Conservation (phyloP, 2,888 invertebrate genomes). For the Chydorus sphaericus region DNA sequence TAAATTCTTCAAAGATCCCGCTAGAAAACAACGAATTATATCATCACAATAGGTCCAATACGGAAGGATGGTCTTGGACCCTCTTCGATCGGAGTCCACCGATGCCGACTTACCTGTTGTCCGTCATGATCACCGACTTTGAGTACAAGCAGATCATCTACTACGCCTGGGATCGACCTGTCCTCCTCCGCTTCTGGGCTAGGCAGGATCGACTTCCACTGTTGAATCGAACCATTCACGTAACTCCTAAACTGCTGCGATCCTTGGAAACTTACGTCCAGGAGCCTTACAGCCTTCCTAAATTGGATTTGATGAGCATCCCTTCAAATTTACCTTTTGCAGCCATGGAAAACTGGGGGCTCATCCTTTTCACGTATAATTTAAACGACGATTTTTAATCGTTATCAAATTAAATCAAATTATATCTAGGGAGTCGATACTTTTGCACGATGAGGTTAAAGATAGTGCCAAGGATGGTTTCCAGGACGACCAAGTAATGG, state of each 20-base stretch:
- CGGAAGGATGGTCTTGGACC: background rate
- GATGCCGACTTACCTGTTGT: conserved; percentile 92
- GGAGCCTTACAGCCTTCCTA: conserved; percentile 86
- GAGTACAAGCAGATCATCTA: conserved; percentile 78
- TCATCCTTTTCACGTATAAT: background rate
- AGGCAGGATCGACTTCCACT: conserved; percentile 83
- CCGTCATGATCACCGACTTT: conserved; percentile 86
- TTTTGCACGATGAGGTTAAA: conserved; percentile 77
- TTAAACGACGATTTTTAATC: background rate
- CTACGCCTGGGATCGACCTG: conserved; percentile 46
- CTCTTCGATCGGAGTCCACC: conserved; percentile 67
- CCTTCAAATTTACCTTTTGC: conserved; percentile 75
- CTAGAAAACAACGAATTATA: too few relatives aligned
- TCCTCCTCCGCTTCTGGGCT: conserved; percentile 65
- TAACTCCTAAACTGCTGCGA: conserved; percentile 74
- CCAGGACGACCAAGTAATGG: conserved; percentile 72
- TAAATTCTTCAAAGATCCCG: too few relatives aligned
- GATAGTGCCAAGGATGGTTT: conserved; percentile 72
- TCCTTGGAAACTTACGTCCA: conserved; percentile 91
- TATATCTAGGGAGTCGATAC: conserved; percentile 76
- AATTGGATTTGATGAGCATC: conserved; percentile 90
- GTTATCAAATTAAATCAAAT: conserved; percentile 39
- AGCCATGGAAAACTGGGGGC: conserved; percentile 98
- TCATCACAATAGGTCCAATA: background rate
- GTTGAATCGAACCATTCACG: conserved; percentile 78